Evolutionary conservation across 2,797 vertebrate species (phyloP).

Genomic region (Galagoides demidoff): DNA sequence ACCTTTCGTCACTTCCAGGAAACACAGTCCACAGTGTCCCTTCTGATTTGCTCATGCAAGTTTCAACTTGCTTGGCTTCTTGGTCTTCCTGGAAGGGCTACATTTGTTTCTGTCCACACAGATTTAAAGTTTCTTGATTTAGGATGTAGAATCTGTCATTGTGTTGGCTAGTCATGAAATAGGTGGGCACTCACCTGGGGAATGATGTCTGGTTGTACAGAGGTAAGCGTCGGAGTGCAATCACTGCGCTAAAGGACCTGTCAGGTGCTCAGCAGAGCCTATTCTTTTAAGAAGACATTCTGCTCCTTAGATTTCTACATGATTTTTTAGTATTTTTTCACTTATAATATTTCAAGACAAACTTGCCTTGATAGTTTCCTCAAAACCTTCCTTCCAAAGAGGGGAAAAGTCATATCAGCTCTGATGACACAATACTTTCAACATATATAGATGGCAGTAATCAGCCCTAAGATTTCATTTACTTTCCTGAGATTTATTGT

Average conservation of each 20-base stretch:
- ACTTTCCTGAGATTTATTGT: background rate
- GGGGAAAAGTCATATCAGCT: background rate
- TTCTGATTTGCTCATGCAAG: no score
- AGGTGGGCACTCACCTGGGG: background rate
- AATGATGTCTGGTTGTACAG: background rate
- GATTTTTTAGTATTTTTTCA: background rate
- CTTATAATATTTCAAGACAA: background rate
- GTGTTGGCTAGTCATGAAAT: background rate
- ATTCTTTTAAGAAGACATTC: background rate
- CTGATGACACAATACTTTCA: background rate
- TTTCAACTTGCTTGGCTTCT: no score
- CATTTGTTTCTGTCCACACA: no score
- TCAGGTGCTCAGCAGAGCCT: background rate
- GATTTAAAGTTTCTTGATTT: no score
- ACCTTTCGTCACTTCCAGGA: no score
- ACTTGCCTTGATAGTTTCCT: constrained; percentile 27
- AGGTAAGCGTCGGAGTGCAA: background rate
- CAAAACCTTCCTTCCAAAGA: background rate
- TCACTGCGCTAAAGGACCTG: background rate
- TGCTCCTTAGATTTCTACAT: background rate
- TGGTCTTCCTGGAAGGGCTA: no score
- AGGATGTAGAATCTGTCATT: background rate
- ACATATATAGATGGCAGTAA: background rate
- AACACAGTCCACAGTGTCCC: no score
- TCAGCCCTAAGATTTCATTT: background rate